These are phyloP conservation scores for Potamilus streckersoni DNA, from an alignment of 1,140 invertebrate species.

Conservation along the genomic window DNA sequence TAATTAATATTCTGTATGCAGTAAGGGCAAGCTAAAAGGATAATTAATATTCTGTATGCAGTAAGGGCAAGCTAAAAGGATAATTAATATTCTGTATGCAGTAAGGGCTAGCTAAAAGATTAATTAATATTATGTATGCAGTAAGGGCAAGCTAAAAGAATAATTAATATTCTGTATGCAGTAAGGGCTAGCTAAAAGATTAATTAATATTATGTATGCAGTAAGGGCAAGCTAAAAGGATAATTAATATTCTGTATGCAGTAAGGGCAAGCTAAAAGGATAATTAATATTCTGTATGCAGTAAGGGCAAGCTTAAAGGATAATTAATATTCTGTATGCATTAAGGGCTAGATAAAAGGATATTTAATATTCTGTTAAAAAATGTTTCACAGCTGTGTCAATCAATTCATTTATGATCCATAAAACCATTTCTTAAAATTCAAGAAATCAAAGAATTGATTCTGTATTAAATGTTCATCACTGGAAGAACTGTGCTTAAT, in stretches of 20 bases:
- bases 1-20: too few relatives aligned
- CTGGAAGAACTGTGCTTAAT: too few relatives aligned
- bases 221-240: slow-evolving; percentile 86
- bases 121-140: slow-evolving; percentile 69
- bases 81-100: slow-evolving; percentile 69
- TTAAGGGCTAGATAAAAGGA: slow-evolving; percentile 86
- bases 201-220: slow-evolving; percentile 69
- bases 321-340: slow-evolving; percentile 69
- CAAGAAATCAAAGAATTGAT: too few relatives aligned
- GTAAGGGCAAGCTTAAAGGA: slow-evolving; percentile 86
- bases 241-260: slow-evolving; percentile 69
- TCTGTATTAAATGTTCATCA: too few relatives aligned
- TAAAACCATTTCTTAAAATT: too few relatives aligned
- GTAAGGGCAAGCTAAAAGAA: slow-evolving; percentile 86
- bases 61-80: slow-evolving; percentile 86
- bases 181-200: slow-evolving; percentile 86
- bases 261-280: slow-evolving; percentile 86
- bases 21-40: slow-evolving; percentile 81
- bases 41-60: slow-evolving; percentile 69
- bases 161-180: slow-evolving; percentile 69
- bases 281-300: slow-evolving; percentile 69
- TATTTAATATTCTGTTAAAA: too few relatives aligned
- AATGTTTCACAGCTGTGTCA: too few relatives aligned
- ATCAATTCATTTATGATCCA: too few relatives aligned
- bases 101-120: slow-evolving; percentile 86